Evolutionary conservation across 2,113 vertebrate genomes (phyloP).

Genomic region (Seriola quinqueradiata): DNA sequence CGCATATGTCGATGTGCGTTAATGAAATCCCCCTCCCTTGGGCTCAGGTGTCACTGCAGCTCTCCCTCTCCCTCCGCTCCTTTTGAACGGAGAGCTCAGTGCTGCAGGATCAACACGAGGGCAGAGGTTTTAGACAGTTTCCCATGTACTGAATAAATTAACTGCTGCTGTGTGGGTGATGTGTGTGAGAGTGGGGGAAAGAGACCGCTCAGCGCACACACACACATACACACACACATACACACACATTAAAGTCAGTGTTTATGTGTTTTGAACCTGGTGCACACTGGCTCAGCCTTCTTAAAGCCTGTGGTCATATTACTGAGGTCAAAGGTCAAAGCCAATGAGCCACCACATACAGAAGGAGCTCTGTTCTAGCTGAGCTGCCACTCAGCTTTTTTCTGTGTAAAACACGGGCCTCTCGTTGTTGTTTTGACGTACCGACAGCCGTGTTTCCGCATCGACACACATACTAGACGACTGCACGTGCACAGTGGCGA

Average conservation of each 20-base stretch:
- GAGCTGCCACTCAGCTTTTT: constrained; percentile 25
- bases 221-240: not conserved
- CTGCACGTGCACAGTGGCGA: not conserved
- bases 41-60: constrained; percentile 60
- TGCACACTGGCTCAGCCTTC: constrained; percentile 31
- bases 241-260: constrained; percentile 12
- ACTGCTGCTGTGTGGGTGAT: constrained; percentile 9
- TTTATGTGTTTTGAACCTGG: constrained; percentile 26
- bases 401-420: constrained; percentile 50
- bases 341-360: constrained; percentile 62
- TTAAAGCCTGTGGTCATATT: constrained; percentile 63
- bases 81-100: constrained; percentile 43
- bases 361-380: constrained; percentile 58
- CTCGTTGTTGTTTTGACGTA: constrained; percentile 31
- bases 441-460: constrained; percentile 11
- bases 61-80: constrained; percentile 22
- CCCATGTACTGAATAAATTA: constrained; percentile 59
- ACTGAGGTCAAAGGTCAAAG: constrained; percentile 67
- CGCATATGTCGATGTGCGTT: constrained; percentile 7
- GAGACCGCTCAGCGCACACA: constrained; percentile 1
- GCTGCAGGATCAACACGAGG: constrained; percentile 37
- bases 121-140: constrained; percentile 45
- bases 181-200: not conserved
- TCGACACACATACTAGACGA: not conserved
- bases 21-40: constrained; percentile 28